Conservation (phyloP, 37 sponge, comb jelly and placozoan species). For the Ephydatia muelleri region DNA sequence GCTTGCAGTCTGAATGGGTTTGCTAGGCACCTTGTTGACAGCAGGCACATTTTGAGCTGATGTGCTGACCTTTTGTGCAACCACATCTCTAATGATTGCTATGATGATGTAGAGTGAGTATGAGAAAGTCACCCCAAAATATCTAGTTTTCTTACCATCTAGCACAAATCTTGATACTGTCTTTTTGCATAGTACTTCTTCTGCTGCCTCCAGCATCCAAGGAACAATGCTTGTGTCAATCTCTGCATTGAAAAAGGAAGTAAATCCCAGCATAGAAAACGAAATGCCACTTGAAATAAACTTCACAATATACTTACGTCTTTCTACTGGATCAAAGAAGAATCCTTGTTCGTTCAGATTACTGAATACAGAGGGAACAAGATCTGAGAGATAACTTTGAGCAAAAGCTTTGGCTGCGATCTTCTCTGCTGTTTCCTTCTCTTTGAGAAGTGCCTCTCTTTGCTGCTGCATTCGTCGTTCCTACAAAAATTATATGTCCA, state of each 20-base stretch:
- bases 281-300: too few species aligned
- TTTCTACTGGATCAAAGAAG: slow-evolving; percentile 94
- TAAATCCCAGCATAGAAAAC: too few species aligned
- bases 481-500: slow-evolving; percentile 14
- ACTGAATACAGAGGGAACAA: slow-evolving; percentile 95
- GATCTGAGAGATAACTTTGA: slow-evolving; percentile 92
- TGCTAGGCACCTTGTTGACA: not conserved
- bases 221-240: slow-evolving; percentile 87
- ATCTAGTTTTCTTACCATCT: slow-evolving; percentile 61
- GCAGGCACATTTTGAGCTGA: not conserved
- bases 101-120: not conserved
- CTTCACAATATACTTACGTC: too few species aligned
- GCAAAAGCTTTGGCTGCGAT: slow-evolving; percentile 98
- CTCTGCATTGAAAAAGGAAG: slow-evolving; percentile 56
- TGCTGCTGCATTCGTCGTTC: slow-evolving; percentile 91
- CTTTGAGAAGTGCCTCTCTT: slow-evolving; percentile 81
- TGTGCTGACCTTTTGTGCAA: slow-evolving; percentile 39
- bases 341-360: slow-evolving; percentile 84
- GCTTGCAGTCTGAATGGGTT: slow-evolving; percentile 4
- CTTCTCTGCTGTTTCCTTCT: slow-evolving; percentile 94
- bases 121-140: not conserved
- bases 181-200: slow-evolving; percentile 66
- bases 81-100: slow-evolving; percentile 52
- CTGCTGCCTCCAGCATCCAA: slow-evolving; percentile 82
- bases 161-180: slow-evolving; percentile 71